phyloP scores from a whole-genome alignment of 2,797 vertebrate genomes.

The Clangula hyemalis region DNA sequence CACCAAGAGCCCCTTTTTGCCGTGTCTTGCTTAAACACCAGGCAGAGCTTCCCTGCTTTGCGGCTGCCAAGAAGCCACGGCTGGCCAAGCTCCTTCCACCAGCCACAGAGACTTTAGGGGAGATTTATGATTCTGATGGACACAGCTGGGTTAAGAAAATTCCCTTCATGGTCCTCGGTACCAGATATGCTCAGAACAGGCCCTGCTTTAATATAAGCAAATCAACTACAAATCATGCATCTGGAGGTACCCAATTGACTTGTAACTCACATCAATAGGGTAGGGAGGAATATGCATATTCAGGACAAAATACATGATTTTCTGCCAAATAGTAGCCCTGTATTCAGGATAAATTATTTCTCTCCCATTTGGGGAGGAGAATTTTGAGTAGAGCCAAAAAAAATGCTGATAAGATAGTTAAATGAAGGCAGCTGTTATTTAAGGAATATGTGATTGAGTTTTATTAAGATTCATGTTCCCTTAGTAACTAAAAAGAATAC shows the following conservation, averaged over 20 bases:
- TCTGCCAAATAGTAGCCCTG: neutral
- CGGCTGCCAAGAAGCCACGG: neutral
- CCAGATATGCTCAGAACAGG: neutral
- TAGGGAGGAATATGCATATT: neutral
- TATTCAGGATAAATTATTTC: neutral
- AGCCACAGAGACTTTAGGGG: neutral
- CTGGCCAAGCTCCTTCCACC: neutral
- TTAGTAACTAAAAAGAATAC: constrained; percentile 55
- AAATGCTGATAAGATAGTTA: neutral
- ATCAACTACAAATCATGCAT: neutral
- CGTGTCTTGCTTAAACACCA: neutral
- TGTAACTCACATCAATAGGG: neutral
- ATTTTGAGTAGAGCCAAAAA: neutral
- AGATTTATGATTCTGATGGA: neutral
- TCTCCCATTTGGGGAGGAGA: neutral
- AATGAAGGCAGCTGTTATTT: constrained; percentile 54
- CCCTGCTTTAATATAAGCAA: neutral
- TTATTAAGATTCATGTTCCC: constrained; percentile 69
- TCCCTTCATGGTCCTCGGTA: fast-evolving
- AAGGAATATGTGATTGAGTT: constrained; percentile 20
- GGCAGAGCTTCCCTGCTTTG: neutral
- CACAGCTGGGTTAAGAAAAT: neutral
- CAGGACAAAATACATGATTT: neutral
- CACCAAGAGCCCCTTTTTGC: neutral
- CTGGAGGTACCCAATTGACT: neutral